phyloP scores from a whole-genome alignment of 2,888 invertebrate species.

The Teinopalpus imperialis region DNA sequence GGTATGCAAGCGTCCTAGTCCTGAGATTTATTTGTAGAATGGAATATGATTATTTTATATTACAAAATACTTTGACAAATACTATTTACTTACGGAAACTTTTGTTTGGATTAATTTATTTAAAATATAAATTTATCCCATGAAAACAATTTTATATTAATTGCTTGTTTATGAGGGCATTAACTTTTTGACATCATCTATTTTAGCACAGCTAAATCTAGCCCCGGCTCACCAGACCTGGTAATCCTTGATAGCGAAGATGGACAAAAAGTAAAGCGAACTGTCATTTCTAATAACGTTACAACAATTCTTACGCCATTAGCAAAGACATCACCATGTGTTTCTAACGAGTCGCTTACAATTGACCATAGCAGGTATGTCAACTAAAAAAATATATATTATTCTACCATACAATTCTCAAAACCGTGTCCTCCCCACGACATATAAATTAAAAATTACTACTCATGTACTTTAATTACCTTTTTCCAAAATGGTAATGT shows the following conservation, averaged over 20 bases:
- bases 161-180: too few species aligned
- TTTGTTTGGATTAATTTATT: too few species aligned
- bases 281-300: conserved; percentile 53
- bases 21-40: not conserved
- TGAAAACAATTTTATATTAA: too few species aligned
- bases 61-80: not conserved
- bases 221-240: conserved; percentile 84
- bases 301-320: conserved; percentile 66
- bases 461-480: too few species aligned
- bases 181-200: too few species aligned
- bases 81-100: too few species aligned
- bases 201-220: conserved; percentile 82
- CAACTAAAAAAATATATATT: too few species aligned
- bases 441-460: too few species aligned
- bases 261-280: conserved; percentile 55
- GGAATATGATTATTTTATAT: not conserved
- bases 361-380: conserved; percentile 85
- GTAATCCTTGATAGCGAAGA: conserved; percentile 44
- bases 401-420: too few species aligned
- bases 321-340: conserved; percentile 86
- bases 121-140: too few species aligned
- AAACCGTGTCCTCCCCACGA: too few species aligned
- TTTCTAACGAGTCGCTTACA: conserved; percentile 91
- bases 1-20: conserved; percentile 51
- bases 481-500: too few species aligned